phyloP scores from a whole-genome alignment of 1,140 invertebrate species.

The Drosophila yakuba region DNA sequence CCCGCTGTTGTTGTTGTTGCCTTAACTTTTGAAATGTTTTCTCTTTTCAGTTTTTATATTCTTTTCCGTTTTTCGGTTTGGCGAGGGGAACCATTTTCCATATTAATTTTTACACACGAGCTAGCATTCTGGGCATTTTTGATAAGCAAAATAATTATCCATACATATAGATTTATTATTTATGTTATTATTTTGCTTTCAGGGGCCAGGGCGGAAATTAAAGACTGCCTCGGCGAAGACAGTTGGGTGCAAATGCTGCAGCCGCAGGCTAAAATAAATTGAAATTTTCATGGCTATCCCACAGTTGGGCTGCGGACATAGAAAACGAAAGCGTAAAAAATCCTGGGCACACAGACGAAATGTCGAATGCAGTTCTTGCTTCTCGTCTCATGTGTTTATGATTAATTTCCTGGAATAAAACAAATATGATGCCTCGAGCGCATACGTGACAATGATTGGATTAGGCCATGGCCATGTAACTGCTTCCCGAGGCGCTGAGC shows the following conservation, averaged over 20 bases:
- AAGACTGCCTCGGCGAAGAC: constrained; percentile 49
- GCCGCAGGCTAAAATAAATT: constrained; percentile 76
- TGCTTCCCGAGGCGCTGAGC: neutral
- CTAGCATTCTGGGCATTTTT: constrained; percentile 62
- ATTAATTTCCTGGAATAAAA: constrained; percentile 77
- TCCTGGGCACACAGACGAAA: constrained; percentile 13
- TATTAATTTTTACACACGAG: constrained; percentile 69
- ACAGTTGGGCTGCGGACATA: neutral
- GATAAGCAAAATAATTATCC: constrained; percentile 63
- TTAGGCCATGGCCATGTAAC: constrained; percentile 44
- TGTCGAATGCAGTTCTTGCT: constrained; percentile 53
- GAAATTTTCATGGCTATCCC: constrained; percentile 73
- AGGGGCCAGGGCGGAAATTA: constrained; percentile 65
- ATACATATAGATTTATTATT: constrained; percentile 59
- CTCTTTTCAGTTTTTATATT: constrained; percentile 1
- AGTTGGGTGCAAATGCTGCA: constrained; percentile 46
- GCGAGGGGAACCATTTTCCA: constrained; percentile 36
- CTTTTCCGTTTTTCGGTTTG: neutral
- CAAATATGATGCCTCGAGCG: constrained; percentile 49
- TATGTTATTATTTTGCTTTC: constrained; percentile 19
- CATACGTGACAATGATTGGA: constrained; percentile 81
- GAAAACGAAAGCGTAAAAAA: constrained; percentile 4
- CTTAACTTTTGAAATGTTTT: constrained; percentile 42
- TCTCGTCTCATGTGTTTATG: constrained; percentile 61
- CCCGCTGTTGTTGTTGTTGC: constrained; percentile 29